phyloP scores from a whole-genome alignment of 1,140 invertebrate species.

The Diabrotica undecimpunctata region DNA sequence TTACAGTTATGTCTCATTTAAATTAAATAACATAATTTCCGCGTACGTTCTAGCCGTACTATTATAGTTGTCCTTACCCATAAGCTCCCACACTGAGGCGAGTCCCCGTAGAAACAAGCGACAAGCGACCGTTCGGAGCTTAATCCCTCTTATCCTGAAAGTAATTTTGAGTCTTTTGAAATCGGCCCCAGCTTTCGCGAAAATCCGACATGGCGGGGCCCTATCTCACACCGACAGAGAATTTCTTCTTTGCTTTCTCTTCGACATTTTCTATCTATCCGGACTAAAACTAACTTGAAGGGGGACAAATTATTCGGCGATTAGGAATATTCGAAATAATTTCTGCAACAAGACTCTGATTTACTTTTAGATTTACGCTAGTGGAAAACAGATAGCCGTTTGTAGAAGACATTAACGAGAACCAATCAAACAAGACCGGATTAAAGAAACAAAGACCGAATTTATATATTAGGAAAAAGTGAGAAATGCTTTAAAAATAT shows the following conservation, averaged over 20 bases:
- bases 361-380: no score
- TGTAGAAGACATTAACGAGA: no score
- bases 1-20: no score
- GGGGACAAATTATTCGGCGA: neutral
- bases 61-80: neutral
- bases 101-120: constrained; percentile 31
- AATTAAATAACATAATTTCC: no score
- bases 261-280: constrained; percentile 4
- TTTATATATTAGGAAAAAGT: no score
- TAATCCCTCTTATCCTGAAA: constrained; percentile 50
- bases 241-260: constrained; percentile 6
- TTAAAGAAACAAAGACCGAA: no score
- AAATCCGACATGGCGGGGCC: constrained; percentile 41
- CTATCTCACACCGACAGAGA: constrained; percentile 42
- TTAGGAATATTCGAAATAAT: no score
- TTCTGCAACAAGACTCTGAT: no score
- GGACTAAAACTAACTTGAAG: neutral
- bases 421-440: no score
- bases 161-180: constrained; percentile 51
- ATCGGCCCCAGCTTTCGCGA: constrained; percentile 46
- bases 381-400: no score
- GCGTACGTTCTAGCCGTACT: no score
- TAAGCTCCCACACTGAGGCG: neutral
- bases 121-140: constrained; percentile 44
- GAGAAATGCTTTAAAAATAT: no score